Percentiles rank a stretch among this genome's conserved stretches.
These are phyloP conservation scores for Morus bassanus DNA, from an alignment of 2,797 vertebrate species.

Conservation along the genomic window DNA sequence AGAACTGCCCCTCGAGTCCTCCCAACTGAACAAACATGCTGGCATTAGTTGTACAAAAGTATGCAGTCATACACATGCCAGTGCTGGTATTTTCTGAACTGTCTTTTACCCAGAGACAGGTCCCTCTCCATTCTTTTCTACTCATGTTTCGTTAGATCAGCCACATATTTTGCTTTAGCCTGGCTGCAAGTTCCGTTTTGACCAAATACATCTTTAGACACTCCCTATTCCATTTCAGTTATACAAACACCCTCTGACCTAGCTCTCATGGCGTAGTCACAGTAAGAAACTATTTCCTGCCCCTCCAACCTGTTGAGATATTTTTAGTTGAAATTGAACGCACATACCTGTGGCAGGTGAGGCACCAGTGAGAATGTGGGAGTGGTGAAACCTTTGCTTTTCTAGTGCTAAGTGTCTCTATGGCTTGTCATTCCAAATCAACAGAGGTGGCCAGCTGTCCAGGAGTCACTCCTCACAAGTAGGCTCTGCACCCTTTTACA, in stretches of 20 bases:
- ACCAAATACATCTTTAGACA: not conserved
- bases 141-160: not conserved
- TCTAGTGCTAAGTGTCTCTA: constrained; percentile 11
- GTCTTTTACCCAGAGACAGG: not conserved
- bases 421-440: constrained; percentile 38
- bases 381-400: constrained; percentile 60
- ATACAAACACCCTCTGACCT: not conserved
- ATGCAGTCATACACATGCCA: not conserved
- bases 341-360: constrained; percentile 74
- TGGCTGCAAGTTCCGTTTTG: not conserved
- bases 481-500: not conserved
- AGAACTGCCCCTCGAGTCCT: not conserved
- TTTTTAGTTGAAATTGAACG: constrained; percentile 66
- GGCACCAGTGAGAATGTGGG: constrained; percentile 68
- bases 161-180: not conserved
- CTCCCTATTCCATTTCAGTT: constrained; percentile 23
- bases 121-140: not conserved
- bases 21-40: not conserved
- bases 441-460: not conserved
- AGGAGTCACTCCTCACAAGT: not conserved
- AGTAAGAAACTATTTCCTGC: constrained; percentile 31
- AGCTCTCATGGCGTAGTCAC: not conserved
- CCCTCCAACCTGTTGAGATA: constrained; percentile 44
- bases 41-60: not conserved
- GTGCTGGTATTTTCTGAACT: not conserved